phyloP scores from a whole-genome alignment of 1,140 invertebrate genomes.

The Idris sp. region DNA sequence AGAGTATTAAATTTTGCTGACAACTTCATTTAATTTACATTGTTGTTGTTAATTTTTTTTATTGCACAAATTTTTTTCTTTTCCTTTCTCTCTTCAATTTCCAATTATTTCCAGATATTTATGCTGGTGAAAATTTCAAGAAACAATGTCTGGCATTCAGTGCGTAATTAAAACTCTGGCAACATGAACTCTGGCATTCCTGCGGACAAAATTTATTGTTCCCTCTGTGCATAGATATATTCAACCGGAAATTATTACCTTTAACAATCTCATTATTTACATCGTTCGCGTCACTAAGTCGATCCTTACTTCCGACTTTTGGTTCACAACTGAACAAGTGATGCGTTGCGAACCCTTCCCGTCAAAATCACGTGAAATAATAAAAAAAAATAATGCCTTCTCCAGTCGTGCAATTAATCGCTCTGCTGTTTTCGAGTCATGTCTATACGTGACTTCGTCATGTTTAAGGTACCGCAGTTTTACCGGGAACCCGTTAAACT shows the following conservation, averaged over 20 bases:
- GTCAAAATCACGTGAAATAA: constrained; percentile 24
- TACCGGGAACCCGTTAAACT: constrained; percentile 43
- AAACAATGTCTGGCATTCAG: constrained; percentile 1
- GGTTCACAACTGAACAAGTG: constrained; percentile 27
- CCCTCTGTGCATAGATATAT: constrained; percentile 7
- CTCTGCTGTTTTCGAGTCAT: no score
- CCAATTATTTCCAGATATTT: no score
- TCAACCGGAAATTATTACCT: constrained; percentile 68
- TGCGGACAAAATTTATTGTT: constrained; percentile 7
- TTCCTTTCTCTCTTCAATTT: no score
- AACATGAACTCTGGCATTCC: background rate
- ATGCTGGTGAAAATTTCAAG: no score
- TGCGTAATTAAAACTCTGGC: no score
- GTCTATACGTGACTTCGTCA: constrained; percentile 27
- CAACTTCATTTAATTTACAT: no score
- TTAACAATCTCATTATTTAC: constrained; percentile 57
- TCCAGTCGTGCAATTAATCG: constrained; percentile 12
- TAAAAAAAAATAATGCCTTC: constrained; percentile 8
- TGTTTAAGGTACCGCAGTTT: constrained; percentile 30
- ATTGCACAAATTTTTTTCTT: no score
- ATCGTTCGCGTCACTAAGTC: constrained; percentile 16
- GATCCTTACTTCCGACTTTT: constrained; percentile 40
- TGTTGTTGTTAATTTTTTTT: no score
- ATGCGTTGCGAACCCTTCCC: constrained; percentile 29
- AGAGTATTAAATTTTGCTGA: no score